Conservation (phyloP, 2,888 invertebrate species). For the Eupeodes luniger region DNA sequence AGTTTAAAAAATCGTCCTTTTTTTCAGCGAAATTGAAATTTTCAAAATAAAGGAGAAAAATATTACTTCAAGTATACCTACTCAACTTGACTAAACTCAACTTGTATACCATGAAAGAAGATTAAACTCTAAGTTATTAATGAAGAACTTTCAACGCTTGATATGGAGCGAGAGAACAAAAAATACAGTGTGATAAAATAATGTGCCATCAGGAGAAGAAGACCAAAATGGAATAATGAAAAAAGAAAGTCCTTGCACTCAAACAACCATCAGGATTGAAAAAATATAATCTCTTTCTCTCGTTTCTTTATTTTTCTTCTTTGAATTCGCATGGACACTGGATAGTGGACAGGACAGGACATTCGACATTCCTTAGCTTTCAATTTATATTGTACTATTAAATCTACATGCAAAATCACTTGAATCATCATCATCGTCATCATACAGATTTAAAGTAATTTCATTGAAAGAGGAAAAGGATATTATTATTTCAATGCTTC, state of each 20-base stretch:
- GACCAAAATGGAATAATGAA: background rate
- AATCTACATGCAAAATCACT: constrained; percentile 39
- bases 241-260: background rate
- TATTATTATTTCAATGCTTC: constrained; percentile 64
- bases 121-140: constrained; percentile 76
- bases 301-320: constrained; percentile 3
- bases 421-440: constrained; percentile 50
- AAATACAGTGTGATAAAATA: background rate
- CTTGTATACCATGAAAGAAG: constrained; percentile 66
- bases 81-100: background rate
- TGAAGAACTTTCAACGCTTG: constrained; percentile 54
- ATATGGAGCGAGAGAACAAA: background rate
- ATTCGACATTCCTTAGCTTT: constrained; percentile 37
- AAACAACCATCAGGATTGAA: background rate
- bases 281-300: constrained; percentile 22
- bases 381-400: background rate
- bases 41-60: background rate
- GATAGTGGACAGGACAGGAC: too few species aligned
- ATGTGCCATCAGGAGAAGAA: background rate
- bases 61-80: background rate
- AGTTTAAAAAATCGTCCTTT: constrained; percentile 18
- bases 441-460: constrained; percentile 63
- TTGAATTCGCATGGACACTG: background rate
- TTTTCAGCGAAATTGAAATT: constrained; percentile 62
- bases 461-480: constrained; percentile 46